Base-by-base conservation (phyloP, 2,113 vertebrate genomes). In the Bubo bubo region DNA sequence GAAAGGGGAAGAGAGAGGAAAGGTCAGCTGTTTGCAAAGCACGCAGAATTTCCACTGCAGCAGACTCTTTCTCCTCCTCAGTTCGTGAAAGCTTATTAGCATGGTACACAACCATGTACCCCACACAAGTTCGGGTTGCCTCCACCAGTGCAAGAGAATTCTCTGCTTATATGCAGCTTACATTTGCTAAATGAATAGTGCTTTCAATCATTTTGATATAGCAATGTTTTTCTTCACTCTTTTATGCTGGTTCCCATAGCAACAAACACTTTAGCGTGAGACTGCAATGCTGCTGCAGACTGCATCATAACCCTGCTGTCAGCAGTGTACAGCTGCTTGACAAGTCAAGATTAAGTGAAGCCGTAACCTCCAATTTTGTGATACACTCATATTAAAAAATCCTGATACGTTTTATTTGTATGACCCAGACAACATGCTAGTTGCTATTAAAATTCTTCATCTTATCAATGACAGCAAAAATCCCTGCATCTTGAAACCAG, bases 271-370 rank as follows among this genome's bases (percentile, higher is more conserved):
- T 66, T 4, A 71, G 92, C 30, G 4, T 75, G 82, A 52, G 95
- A 86, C 92, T 85, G 95, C 93, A 96, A 81, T 87, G 97, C 93
- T 92, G 93, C 95, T 93, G 87, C 93, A 93, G 89, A 91, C 41
- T 41, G 77, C 95, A 72, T 45, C 79, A 81, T 2, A 43, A 7
- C 74, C 66, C 19, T 0, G 3, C 23, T 14, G 8, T 35, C 92
- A 92, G 63, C 52, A 34, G 45, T 8, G 2, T 3, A 13, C 62
- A 63, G 63, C 82, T 84, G 82, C 56, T 28, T 35, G 18, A 24
- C 56, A 45, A 28, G 32, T 6, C 68, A 34, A 41, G 62, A 79
- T 41, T 28, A 74, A 94, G 37, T 19, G 49, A n/a, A 66, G 80
- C 56, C 11, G 1, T 7, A 58, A 86, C 55, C 82, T 50, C 45